phyloP scores from a whole-genome alignment of 2,797 vertebrate species.

The Mallotus villosus region DNA sequence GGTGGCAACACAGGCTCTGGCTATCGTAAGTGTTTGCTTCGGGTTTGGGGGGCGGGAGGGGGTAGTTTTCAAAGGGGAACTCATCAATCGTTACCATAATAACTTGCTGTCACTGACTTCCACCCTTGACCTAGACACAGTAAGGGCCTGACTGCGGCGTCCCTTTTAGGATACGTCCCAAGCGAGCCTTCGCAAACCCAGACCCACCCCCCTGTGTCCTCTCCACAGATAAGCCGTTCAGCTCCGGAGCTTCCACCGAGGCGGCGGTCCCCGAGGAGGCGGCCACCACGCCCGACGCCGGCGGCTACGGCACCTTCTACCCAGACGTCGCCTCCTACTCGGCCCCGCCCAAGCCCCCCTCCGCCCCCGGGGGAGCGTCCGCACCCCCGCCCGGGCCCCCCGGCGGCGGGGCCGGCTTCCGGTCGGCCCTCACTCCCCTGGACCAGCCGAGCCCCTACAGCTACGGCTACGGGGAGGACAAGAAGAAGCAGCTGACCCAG shows the following conservation, averaged over 20 bases:
- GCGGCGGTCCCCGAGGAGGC: not conserved
- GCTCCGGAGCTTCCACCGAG: constrained; percentile 20
- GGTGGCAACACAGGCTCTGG: constrained; percentile 55
- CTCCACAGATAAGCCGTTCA: constrained; percentile 58
- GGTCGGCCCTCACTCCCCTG: constrained; percentile 65
- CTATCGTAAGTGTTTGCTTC: constrained; percentile 62
- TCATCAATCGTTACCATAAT: not conserved
- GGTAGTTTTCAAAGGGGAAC: not conserved
- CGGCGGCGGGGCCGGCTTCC: constrained; percentile 53
- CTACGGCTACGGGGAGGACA: constrained; percentile 75
- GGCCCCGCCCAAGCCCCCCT: constrained; percentile 31
- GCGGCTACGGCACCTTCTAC: constrained; percentile 66
- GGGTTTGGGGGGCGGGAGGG: not conserved
- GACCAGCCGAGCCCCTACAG: constrained; percentile 77
- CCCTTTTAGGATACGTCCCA: no score
- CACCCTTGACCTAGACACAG: not conserved
- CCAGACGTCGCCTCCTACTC: constrained; percentile 54
- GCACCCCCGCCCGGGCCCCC: not conserved
- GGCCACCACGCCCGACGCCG: not conserved
- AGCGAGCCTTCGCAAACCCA: not conserved
- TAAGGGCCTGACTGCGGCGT: no score
- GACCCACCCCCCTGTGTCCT: not conserved
- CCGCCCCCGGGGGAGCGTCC: not conserved
- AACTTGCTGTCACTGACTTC: not conserved
- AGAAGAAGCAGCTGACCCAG: constrained; percentile 73